Evolutionary conservation across 2,888 invertebrate genomes (phyloP).

Genomic region (Hirtodrosophila alboralis): DNA sequence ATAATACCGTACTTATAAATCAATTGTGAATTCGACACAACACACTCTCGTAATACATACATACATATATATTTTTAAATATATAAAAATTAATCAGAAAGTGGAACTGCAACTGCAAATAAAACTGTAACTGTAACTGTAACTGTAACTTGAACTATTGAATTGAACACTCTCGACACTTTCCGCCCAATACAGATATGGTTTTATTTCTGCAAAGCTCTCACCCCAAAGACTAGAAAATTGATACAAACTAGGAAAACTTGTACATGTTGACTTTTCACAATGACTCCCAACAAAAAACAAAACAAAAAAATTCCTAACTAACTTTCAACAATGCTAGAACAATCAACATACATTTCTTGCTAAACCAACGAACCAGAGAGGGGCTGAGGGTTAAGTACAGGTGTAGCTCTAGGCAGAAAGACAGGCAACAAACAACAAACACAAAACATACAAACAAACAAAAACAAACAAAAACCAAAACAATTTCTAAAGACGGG

Average conservation of each 20-base stretch:
- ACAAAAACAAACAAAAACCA: conserved; percentile 1
- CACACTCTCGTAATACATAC: conserved; percentile 25
- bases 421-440: conserved; percentile 24
- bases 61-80: conserved; percentile 12
- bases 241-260: conserved; percentile 32
- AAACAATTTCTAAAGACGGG: conserved; percentile 24
- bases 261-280: conserved; percentile 32
- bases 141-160: conserved; percentile 11
- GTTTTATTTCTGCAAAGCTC: conserved; percentile 38
- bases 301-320: conserved; percentile 67
- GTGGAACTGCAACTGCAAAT: conserved; percentile 14
- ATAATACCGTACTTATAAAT: conserved; percentile 53
- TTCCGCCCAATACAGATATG: conserved; percentile 60
- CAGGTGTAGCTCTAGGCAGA: conserved; percentile 24
- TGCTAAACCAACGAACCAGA: conserved; percentile 54
- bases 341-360: conserved; percentile 78
- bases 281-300: conserved; percentile 15
- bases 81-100: conserved; percentile 12
- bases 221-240: conserved; percentile 65
- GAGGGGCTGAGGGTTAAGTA: conserved; percentile 23
- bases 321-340: conserved; percentile 74
- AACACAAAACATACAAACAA: conserved; percentile 2
- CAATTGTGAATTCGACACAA: conserved; percentile 54
- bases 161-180: conserved; percentile 62
- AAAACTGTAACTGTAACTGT: conserved; percentile 12